phyloP scores from a whole-genome alignment of 2,888 invertebrate species.

The Cinara cedri region DNA sequence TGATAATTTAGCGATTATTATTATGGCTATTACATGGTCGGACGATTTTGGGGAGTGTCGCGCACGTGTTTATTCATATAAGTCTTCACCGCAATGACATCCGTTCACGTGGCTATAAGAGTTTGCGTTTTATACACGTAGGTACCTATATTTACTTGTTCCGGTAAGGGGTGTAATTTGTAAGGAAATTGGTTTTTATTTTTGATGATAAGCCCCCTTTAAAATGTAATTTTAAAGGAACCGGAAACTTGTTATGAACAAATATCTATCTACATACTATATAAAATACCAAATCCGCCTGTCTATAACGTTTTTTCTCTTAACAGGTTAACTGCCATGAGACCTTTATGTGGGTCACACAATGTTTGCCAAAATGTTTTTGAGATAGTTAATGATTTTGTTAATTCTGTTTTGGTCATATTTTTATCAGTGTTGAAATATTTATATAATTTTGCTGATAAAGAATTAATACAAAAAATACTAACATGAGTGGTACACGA shows the following conservation, averaged over 20 bases:
- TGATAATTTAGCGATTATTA: neutral
- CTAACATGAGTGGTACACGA: too few relatives aligned
- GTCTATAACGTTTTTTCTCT: too few relatives aligned
- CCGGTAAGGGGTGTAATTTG: neutral
- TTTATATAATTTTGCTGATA: too few relatives aligned
- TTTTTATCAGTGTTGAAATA: too few relatives aligned
- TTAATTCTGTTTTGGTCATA: too few relatives aligned
- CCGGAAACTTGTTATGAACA: slow-evolving; percentile 1
- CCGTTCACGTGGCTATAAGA: slow-evolving; percentile 48
- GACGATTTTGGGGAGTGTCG: slow-evolving; percentile 4
- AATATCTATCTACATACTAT: too few relatives aligned
- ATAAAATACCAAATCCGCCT: too few relatives aligned
- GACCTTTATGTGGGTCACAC: too few relatives aligned
- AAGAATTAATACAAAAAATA: too few relatives aligned
- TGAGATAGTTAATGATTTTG: too few relatives aligned
- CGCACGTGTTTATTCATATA: slow-evolving; percentile 19
- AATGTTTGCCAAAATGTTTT: too few relatives aligned
- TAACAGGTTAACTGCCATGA: too few relatives aligned
- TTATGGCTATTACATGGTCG: slow-evolving; percentile 35
- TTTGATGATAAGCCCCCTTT: slow-evolving; percentile 23
- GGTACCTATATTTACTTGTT: neutral
- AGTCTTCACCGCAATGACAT: slow-evolving; percentile 36
- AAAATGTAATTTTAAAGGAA: slow-evolving; percentile 12
- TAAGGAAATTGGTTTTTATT: neutral
- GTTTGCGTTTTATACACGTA: slow-evolving; percentile 11